Evolutionary conservation across 2,113 vertebrate species (phyloP).

Genomic region (Zootoca vivipara): DNA sequence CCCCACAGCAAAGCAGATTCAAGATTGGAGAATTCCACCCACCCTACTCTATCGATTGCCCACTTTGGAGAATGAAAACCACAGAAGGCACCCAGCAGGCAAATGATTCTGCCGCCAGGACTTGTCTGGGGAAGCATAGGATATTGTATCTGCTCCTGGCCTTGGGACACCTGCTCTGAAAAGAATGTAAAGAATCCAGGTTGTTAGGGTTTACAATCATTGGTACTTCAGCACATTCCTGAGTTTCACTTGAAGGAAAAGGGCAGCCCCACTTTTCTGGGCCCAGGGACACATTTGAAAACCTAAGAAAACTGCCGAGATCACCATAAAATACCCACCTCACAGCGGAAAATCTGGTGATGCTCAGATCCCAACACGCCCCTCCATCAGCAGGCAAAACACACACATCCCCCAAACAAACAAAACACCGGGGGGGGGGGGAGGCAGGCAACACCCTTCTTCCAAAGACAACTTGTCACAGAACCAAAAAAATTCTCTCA

Average conservation of each 20-base stretch:
- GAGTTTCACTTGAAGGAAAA: not conserved
- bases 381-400: too few relatives aligned
- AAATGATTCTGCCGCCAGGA: not conserved
- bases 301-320: too few relatives aligned
- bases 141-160: not conserved
- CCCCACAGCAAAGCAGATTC: not conserved
- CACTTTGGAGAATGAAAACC: not conserved
- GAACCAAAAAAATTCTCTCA: too few relatives aligned
- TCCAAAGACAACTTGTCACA: too few relatives aligned
- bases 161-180: not conserved
- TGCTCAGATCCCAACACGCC: too few relatives aligned
- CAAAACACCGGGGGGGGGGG: too few relatives aligned
- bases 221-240: slow-evolving; percentile 2
- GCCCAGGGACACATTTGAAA: too few relatives aligned
- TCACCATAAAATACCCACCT: too few relatives aligned
- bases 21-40: not conserved
- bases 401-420: too few relatives aligned
- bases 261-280: too few relatives aligned
- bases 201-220: not conserved
- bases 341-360: too few relatives aligned
- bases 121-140: not conserved
- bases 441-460: too few relatives aligned
- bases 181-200: not conserved
- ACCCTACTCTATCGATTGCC: not conserved
- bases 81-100: not conserved